Evolutionary conservation across 2,797 vertebrate species (phyloP).

Genomic region (Spinus pinus): DNA sequence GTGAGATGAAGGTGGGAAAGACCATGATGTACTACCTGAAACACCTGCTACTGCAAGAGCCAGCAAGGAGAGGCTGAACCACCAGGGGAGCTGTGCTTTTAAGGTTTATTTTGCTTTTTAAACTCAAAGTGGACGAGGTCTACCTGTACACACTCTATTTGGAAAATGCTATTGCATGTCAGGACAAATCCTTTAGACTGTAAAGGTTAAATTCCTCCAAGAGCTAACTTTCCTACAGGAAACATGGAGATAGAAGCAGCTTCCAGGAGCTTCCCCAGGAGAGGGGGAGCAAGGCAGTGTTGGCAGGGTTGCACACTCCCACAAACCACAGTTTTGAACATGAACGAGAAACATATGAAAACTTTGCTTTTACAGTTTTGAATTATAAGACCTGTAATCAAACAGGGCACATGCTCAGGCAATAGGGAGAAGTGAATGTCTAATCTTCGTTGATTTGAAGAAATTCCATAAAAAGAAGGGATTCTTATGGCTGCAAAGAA

Average conservation of each 20-base stretch:
- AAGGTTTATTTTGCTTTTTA: not conserved
- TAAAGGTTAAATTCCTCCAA: not conserved
- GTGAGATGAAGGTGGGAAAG: not conserved
- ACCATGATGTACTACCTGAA: not conserved
- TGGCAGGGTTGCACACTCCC: not conserved
- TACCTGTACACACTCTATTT: not conserved
- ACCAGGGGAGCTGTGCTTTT: accelerated
- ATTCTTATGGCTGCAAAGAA: not conserved
- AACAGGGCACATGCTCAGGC: not conserved
- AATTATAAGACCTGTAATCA: not conserved
- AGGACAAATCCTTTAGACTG: not conserved
- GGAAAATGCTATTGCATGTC: not conserved
- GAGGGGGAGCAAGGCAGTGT: not conserved
- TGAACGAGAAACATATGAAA: not conserved
- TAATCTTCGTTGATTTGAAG: not conserved
- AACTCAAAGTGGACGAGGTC: not conserved
- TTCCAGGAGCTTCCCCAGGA: not conserved
- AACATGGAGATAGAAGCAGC: not conserved
- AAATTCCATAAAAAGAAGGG: not conserved
- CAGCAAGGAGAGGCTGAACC: not conserved
- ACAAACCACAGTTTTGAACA: not conserved
- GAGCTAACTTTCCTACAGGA: not conserved
- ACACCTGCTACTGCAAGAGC: not conserved
- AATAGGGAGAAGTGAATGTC: not conserved
- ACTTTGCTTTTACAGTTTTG: not conserved